phyloP scores from a whole-genome alignment of 1,140 invertebrate species.

The Stratiolaelaps scimitus region DNA sequence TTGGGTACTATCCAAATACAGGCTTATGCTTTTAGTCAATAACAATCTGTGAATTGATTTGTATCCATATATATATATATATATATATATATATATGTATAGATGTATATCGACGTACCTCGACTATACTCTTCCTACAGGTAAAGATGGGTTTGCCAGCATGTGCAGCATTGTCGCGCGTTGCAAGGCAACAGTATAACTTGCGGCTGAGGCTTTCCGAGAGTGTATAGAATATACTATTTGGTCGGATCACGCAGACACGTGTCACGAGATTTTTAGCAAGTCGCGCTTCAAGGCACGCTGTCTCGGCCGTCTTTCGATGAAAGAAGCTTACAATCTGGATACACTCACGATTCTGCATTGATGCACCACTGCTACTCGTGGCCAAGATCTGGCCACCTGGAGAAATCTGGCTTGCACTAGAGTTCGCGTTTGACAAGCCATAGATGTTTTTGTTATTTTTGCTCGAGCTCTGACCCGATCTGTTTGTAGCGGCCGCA shows the following conservation, averaged over 20 bases:
- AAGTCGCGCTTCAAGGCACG: neutral
- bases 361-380: neutral
- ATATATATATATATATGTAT: no score
- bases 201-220: slow-evolving; percentile 10
- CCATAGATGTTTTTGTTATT: no score
- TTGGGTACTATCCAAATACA: no score
- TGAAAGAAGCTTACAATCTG: slow-evolving; percentile 23
- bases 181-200: slow-evolving; percentile 22
- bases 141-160: slow-evolving; percentile 15
- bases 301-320: slow-evolving; percentile 12
- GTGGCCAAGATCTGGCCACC: neutral
- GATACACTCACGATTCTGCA: slow-evolving; percentile 12
- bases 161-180: slow-evolving; percentile 12
- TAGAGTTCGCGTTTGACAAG: no score
- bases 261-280: slow-evolving; percentile 5
- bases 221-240: slow-evolving; percentile 23
- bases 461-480: no score
- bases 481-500: no score
- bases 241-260: slow-evolving; percentile 19
- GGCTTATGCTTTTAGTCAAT: no score
- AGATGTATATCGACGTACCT: neutral
- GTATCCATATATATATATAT: no score
- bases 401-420: neutral
- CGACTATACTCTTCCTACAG: slow-evolving; percentile 22
- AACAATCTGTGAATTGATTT: no score